These are phyloP conservation scores for Drosophila cracens DNA, from an alignment of 2,888 invertebrate species.

Conservation along the genomic window DNA sequence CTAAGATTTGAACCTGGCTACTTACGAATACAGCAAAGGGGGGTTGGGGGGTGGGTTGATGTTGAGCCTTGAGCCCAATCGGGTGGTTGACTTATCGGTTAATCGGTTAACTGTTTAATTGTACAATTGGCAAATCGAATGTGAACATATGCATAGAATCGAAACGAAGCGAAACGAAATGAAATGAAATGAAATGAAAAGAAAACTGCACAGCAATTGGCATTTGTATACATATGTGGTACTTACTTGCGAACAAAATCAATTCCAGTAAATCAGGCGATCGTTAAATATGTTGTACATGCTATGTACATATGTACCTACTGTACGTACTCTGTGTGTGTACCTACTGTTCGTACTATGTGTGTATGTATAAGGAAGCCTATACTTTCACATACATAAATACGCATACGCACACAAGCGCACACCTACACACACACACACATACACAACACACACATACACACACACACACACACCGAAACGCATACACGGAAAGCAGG, in stretches of 20 bases:
- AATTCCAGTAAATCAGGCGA: slow-evolving; percentile 9
- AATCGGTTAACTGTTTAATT: slow-evolving; percentile 11
- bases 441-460: slow-evolving; percentile 15
- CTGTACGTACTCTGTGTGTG: not conserved
- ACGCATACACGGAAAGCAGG: slow-evolving; percentile 18
- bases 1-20: not conserved
- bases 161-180: not conserved
- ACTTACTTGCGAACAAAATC: slow-evolving; percentile 9
- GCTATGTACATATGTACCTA: slow-evolving; percentile 1
- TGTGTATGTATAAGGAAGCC: slow-evolving; percentile 2
- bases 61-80: slow-evolving; percentile 12
- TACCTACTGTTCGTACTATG: not conserved
- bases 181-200: not conserved
- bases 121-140: slow-evolving; percentile 21
- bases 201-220: slow-evolving; percentile 52
- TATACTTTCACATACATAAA: slow-evolving; percentile 2
- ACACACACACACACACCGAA: slow-evolving; percentile 8
- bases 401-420: slow-evolving; percentile 6
- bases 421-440: slow-evolving; percentile 12
- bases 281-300: slow-evolving; percentile 5
- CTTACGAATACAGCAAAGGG: slow-evolving; percentile 26
- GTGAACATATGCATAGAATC: slow-evolving; percentile 19
- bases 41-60: not conserved
- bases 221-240: slow-evolving; percentile 48
- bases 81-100: not conserved